phyloP scores from a whole-genome alignment of 2,113 vertebrate genomes.

The Eudorcas thomsonii region DNA sequence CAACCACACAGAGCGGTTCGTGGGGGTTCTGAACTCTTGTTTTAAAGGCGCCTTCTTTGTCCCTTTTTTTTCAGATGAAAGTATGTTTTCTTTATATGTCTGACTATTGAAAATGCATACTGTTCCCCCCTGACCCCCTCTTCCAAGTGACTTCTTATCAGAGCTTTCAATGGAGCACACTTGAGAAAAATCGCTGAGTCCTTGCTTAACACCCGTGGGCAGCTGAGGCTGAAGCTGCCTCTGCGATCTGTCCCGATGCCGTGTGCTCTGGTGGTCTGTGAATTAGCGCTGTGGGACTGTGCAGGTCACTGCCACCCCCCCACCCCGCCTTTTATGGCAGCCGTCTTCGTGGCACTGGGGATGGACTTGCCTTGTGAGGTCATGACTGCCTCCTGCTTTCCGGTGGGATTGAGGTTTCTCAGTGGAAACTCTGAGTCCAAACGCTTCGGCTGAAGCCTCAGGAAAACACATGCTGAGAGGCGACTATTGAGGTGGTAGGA shows the following conservation, averaged over 20 bases:
- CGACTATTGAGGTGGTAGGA: slow-evolving; percentile 63
- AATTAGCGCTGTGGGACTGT: slow-evolving; percentile 69
- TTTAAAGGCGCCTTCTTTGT: slow-evolving; percentile 43
- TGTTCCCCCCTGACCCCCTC: not conserved
- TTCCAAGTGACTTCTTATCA: slow-evolving; percentile 68
- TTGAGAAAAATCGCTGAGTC: slow-evolving; percentile 20
- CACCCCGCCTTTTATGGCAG: slow-evolving; percentile 46
- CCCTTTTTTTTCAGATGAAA: slow-evolving; percentile 43
- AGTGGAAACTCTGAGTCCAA: slow-evolving; percentile 82
- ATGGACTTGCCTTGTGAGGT: slow-evolving; percentile 74
- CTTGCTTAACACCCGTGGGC: slow-evolving; percentile 58
- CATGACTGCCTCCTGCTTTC: slow-evolving; percentile 74
- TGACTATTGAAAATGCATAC: not conserved
- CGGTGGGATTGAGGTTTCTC: slow-evolving; percentile 83
- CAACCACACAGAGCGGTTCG: not conserved
- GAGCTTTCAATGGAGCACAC: slow-evolving; percentile 57
- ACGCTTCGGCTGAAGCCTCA: slow-evolving; percentile 67
- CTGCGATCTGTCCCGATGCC: slow-evolving; percentile 57
- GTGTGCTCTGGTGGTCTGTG: slow-evolving; percentile 72
- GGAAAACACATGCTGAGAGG: slow-evolving; percentile 59
- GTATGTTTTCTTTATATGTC: not conserved
- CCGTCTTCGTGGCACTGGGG: slow-evolving; percentile 70
- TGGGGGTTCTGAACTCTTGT: not conserved
- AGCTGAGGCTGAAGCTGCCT: slow-evolving; percentile 65
- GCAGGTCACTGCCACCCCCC: not conserved